These are phyloP conservation scores for Axinella damicornis DNA, from an alignment of 37 sponge, comb jelly and placozoan genomes.

Conservation along the genomic window DNA sequence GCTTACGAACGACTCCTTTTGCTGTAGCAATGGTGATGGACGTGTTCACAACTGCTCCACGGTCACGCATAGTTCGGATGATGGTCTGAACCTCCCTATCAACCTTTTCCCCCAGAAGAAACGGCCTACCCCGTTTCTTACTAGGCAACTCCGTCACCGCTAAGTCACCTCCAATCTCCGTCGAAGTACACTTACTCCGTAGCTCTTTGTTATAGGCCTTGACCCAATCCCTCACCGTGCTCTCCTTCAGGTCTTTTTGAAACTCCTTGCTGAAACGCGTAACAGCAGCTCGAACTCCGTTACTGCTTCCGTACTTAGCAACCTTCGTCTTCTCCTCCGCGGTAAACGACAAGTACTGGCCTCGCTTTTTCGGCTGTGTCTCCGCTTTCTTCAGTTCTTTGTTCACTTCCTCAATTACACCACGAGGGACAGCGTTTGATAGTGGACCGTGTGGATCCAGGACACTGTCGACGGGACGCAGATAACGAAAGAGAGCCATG, in stretches of 20 bases:
- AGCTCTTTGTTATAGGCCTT: slow-evolving; percentile 22
- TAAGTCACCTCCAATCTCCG: neutral
- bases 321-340: slow-evolving; percentile 50
- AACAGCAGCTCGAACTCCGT: slow-evolving; percentile 31
- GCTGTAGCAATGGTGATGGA: slow-evolving; percentile 44
- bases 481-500: no score
- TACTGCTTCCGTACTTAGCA: slow-evolving; percentile 16
- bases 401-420: no score
- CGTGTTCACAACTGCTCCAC: slow-evolving; percentile 46
- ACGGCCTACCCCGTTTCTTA: slow-evolving; percentile 13
- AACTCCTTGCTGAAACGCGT: neutral
- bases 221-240: slow-evolving; percentile 30
- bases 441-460: no score
- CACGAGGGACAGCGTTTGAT: no score
- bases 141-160: neutral
- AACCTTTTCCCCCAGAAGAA: slow-evolving; percentile 4
- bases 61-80: slow-evolving; percentile 30
- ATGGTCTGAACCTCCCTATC: slow-evolving; percentile 6
- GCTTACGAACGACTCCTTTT: slow-evolving; percentile 27
- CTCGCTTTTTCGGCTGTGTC: slow-evolving; percentile 12
- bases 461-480: no score
- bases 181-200: slow-evolving; percentile 8
- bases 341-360: slow-evolving; percentile 40
- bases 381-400: no score
- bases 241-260: slow-evolving; percentile 10